Percentiles rank a stretch among this genome's conserved stretches.
These are phyloP conservation scores for Muricea muricata DNA, from an alignment of 92 coral and sea anemone species.

Conservation along the genomic window DNA sequence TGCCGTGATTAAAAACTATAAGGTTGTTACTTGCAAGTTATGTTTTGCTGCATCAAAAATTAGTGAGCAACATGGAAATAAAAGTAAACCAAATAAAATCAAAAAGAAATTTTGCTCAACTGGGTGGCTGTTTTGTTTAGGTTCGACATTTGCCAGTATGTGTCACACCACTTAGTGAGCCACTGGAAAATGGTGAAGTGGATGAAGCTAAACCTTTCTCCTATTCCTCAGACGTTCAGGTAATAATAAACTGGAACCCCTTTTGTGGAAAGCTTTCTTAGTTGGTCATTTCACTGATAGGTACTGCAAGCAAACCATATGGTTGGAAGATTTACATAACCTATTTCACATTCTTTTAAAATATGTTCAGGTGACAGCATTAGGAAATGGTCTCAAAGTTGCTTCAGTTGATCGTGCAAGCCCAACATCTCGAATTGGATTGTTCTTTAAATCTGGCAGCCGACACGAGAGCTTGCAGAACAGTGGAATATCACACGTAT, in stretches of 20 bases:
- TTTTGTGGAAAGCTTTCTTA: too few species aligned
- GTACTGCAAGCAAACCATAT: too few species aligned
- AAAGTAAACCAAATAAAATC: too few species aligned
- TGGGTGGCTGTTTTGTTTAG: neutral
- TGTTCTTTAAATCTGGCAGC: slow-evolving; percentile 95
- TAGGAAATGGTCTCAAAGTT: slow-evolving; percentile 87
- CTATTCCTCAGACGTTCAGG: slow-evolving; percentile 38
- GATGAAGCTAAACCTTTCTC: neutral
- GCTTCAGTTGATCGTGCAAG: slow-evolving; percentile 87
- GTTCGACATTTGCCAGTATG: slow-evolving; percentile 35
- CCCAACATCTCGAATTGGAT: slow-evolving; percentile 80
- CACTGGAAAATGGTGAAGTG: slow-evolving; percentile 65
- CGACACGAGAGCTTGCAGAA: slow-evolving; percentile 83
- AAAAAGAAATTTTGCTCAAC: too few species aligned
- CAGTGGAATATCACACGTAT: slow-evolving; percentile 85
- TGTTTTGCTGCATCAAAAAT: too few species aligned
- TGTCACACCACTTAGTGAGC: slow-evolving; percentile 77
- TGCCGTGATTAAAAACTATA: too few species aligned
- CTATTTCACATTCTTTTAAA: neutral
- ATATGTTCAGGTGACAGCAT: slow-evolving; percentile 75
- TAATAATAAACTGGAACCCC: too few species aligned
- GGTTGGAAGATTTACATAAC: neutral
- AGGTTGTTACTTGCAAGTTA: too few species aligned
- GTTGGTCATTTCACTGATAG: too few species aligned
- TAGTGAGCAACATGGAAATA: too few species aligned